Base-by-base conservation (phyloP, 2,797 vertebrate species). In the Australoheros facetus region DNA sequence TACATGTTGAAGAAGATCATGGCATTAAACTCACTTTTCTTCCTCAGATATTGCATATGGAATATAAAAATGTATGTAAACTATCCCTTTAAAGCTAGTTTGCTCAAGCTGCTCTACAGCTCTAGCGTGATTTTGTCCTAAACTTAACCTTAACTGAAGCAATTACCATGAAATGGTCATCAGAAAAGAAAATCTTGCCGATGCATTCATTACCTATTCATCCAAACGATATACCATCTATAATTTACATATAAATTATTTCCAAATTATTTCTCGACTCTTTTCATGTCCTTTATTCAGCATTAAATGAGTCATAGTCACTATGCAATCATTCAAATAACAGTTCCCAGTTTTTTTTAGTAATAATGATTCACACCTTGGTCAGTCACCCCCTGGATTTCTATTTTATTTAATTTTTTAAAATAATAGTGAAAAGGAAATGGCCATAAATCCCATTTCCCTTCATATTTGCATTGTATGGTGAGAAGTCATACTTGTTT, bases 191-290 rank as follows among this genome's bases (percentile, higher is more conserved):
- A 72, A 77, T 56, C 23, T 59, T 53, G 37, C 32, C n/a, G 55
- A 64, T 74, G 71, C 42, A 76, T 83, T 60, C 42, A 21, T 85
- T 78, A 59, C 28, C 10, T 53, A 23, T 69, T 88, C 60, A 84
- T 84, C 83, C 32, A 72, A 78, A 69, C 64, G 4, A 80, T 75
- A 71, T 62, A 57, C 57, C 54, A 57, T 69, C 57, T 71, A 32
- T 28, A 26, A 79, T 87, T 84, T 82, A 71, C 83, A 87, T 90
- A 69, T 80, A 77, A 79, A 91, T 83, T 2, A 76, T 82, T 75
- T 83, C 28, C 71, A 74, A 79, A 84, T 81, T 42, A 17, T 73
- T 75, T 69, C 48, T 66, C 4, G 0, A 28, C 45, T 39, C 60
- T 64, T 64, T 66, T 60, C 19, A 59, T 64, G 21, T 75, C 78